Conservation (phyloP, 2,888 invertebrate genomes). For the Lacanobia oleracea region DNA sequence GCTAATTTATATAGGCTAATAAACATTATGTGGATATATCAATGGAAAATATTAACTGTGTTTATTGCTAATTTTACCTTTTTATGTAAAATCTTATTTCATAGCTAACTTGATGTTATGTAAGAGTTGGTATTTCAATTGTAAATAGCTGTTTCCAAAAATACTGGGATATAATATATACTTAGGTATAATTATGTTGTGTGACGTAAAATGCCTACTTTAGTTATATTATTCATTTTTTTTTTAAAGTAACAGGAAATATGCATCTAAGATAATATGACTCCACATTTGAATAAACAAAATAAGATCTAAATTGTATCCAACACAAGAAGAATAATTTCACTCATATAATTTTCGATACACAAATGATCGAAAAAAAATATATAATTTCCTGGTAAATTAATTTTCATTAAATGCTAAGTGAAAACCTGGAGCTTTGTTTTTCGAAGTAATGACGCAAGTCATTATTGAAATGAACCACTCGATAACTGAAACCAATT, state of each 20-base stretch:
- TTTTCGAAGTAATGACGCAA: background rate
- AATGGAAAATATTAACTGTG: slow-evolving; percentile 25
- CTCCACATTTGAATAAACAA: background rate
- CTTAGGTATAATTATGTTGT: background rate
- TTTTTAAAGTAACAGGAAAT: background rate
- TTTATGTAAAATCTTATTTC: background rate
- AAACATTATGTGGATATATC: slow-evolving; percentile 40
- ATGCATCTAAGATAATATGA: slow-evolving; percentile 6
- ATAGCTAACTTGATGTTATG: slow-evolving; percentile 9
- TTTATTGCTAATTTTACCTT: slow-evolving; percentile 18
- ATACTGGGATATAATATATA: background rate
- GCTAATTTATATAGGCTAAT: slow-evolving; percentile 48
- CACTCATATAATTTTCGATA: background rate
- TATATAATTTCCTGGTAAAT: background rate
- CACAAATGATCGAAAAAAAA: background rate
- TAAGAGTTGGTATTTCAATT: background rate
- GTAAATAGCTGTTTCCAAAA: slow-evolving; percentile 13
- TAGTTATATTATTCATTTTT: background rate
- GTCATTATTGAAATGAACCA: slow-evolving; percentile 10
- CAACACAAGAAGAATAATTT: background rate
- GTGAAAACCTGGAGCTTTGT: background rate
- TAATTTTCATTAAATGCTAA: slow-evolving; percentile 4
- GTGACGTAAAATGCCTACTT: background rate
- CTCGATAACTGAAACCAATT: slow-evolving; percentile 9
- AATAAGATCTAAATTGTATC: background rate